A percentile compares a stretch with the other conserved stretches of the same genome.
Conservation (phyloP, 35 echinoderm and acorn worm species). For the Strongylocentrotus purpuratus region DNA sequence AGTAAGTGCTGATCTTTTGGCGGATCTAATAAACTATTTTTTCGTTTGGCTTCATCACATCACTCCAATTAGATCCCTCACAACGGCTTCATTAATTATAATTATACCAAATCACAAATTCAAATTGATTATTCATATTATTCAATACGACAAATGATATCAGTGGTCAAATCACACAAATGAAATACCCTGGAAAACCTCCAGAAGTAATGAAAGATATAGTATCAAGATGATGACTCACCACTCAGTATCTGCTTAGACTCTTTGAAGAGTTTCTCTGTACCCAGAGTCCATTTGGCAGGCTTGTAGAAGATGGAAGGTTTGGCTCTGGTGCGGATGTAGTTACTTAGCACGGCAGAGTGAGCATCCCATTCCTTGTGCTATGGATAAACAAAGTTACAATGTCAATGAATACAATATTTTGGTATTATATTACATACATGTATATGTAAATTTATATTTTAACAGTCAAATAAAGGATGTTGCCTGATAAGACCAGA, state of each 20-base stretch:
- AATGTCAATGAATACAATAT: neutral
- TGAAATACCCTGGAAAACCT: neutral
- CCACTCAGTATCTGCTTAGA: constrained; percentile 74
- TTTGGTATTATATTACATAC: neutral
- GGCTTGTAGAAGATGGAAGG: constrained; percentile 87
- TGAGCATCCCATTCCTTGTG: constrained; percentile 93
- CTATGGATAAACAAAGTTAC: constrained; percentile 46
- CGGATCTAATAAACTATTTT: neutral
- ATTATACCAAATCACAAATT: neutral
- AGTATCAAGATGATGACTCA: constrained; percentile 35
- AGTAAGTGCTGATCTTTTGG: too few relatives aligned
- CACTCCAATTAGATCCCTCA: too few relatives aligned
- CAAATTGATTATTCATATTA: neutral
- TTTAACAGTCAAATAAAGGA: neutral
- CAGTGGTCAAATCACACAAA: neutral
- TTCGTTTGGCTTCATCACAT: too few relatives aligned
- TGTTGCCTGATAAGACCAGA: neutral
- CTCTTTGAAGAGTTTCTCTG: constrained; percentile 65
- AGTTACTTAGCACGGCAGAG: constrained; percentile 60
- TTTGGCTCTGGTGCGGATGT: constrained; percentile 93
- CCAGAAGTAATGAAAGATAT: neutral
- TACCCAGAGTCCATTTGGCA: constrained; percentile 52
- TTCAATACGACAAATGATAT: neutral
- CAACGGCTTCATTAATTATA: too few relatives aligned
- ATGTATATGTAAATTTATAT: neutral